These are phyloP conservation scores for Caerostris darwini DNA, from an alignment of 1,140 invertebrate species.

Conservation along the genomic window DNA sequence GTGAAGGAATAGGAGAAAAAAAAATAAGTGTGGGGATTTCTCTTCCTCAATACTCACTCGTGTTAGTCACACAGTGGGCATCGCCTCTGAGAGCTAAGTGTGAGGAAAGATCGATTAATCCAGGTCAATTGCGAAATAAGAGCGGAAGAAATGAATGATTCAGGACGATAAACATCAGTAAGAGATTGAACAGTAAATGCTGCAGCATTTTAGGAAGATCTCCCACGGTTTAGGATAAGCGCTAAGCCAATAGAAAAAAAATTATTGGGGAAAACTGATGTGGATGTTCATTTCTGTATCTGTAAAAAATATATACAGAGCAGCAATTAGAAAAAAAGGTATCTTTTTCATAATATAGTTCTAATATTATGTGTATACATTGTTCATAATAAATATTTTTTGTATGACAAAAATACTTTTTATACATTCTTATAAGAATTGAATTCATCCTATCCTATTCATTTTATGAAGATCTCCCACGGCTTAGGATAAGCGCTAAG, in stretches of 20 bases:
- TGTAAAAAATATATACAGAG: no score
- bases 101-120: slow-evolving; percentile 70
- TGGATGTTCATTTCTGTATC: no score
- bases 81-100: slow-evolving; percentile 23
- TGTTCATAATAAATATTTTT: no score
- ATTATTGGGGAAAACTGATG: neutral
- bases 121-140: slow-evolving; percentile 46
- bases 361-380: no score
- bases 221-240: slow-evolving; percentile 35
- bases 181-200: slow-evolving; percentile 45
- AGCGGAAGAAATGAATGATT: slow-evolving; percentile 70
- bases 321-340: no score
- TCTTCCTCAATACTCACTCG: slow-evolving; percentile 21
- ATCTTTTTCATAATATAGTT: no score
- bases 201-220: slow-evolving; percentile 13
- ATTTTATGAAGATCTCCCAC: slow-evolving; percentile 18
- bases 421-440: no score
- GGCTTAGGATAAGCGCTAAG: slow-evolving; percentile 35
- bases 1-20: slow-evolving; percentile 15
- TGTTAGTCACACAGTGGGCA: slow-evolving; percentile 51
- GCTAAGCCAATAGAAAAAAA: slow-evolving; percentile 15
- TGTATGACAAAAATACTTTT: no score
- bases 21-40: neutral
- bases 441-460: no score
- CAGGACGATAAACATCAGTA: slow-evolving; percentile 38